Evolutionary conservation across 2,797 vertebrate species (phyloP).

Genomic region (Sebastes trivittatus): DNA sequence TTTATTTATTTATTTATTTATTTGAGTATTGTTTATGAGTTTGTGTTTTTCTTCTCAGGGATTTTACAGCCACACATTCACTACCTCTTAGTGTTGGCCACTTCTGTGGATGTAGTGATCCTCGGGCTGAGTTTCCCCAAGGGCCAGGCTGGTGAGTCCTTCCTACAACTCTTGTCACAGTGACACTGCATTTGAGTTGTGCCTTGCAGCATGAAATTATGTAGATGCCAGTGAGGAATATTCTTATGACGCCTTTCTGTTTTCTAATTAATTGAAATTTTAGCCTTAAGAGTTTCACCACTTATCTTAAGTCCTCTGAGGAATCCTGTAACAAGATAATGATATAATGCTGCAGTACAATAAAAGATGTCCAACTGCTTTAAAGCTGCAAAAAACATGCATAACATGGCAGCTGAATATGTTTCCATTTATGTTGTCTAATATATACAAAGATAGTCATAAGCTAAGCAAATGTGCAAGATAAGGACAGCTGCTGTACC

Average conservation of each 20-base stretch:
- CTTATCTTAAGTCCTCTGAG: background rate
- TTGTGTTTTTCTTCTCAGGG: slow-evolving; percentile 75
- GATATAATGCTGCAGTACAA: background rate
- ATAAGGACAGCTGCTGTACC: background rate
- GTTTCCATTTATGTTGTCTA: background rate
- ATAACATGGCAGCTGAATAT: background rate
- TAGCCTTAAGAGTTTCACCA: background rate
- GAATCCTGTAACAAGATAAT: background rate
- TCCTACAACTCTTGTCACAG: background rate
- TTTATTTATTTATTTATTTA: background rate
- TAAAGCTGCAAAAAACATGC: background rate
- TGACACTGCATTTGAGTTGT: background rate
- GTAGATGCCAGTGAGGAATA: background rate
- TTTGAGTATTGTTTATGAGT: background rate
- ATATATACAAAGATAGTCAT: background rate
- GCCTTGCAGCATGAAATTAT: background rate
- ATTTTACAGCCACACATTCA: slow-evolving; percentile 96
- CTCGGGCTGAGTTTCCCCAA: slow-evolving; percentile 93
- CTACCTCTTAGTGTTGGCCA: slow-evolving; percentile 93
- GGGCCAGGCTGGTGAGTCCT: slow-evolving; percentile 86
- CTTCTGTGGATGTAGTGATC: slow-evolving; percentile 96
- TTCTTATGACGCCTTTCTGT: background rate
- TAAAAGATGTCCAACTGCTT: background rate
- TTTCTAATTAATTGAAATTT: background rate
- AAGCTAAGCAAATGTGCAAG: background rate